Evolutionary conservation across 2,113 vertebrate species (phyloP).

Genomic region (Pristiophorus japonicus): DNA sequence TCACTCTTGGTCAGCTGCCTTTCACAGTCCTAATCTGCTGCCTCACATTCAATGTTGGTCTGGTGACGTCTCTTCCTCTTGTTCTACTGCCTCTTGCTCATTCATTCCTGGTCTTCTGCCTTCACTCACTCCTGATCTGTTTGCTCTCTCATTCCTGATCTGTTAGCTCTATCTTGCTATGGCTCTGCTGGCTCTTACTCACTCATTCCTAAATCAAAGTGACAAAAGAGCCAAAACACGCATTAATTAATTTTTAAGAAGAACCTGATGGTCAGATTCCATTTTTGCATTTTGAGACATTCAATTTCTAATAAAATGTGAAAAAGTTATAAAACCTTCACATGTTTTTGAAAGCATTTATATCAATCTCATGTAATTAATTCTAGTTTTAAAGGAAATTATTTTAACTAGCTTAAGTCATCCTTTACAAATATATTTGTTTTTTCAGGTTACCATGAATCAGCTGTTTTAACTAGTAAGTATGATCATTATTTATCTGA

Average conservation of each 20-base stretch:
- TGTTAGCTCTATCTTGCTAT: not conserved
- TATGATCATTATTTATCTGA: not conserved
- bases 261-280: not conserved
- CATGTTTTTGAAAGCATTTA: not conserved
- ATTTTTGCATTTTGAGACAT: not conserved
- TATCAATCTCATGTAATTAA: not conserved
- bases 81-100: no score
- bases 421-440: not conserved
- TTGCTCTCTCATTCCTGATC: not conserved
- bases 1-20: not conserved
- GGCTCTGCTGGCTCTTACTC: not conserved
- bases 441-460: slow-evolving; percentile 23
- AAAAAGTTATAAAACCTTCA: not conserved
- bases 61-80: no score
- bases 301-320: not conserved
- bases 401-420: not conserved
- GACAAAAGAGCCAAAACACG: not conserved
- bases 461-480: slow-evolving; percentile 12
- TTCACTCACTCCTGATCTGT: not conserved
- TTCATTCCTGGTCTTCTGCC: no score
- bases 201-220: not conserved
- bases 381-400: not conserved
- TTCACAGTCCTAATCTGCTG: not conserved
- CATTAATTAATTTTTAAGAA: not conserved
- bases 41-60: no score